Evolutionary conservation across 64 coral and sea anemone genomes (phyloP), one percentile per base, ranked within the genome.

Genomic region (Platygyra sinensis): DNA sequence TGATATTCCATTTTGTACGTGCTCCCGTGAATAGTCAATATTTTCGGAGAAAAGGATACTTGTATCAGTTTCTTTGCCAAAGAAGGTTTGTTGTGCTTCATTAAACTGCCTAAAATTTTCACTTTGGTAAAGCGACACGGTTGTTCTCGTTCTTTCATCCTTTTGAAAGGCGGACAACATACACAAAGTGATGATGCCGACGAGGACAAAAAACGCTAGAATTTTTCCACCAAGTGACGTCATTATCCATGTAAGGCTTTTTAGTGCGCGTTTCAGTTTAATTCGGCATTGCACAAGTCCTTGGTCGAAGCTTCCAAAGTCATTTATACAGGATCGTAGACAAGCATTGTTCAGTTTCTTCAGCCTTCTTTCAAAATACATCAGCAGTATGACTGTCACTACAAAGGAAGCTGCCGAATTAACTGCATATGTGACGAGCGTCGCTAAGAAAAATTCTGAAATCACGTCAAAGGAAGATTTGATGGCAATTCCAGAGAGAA

Each of bases 381-480:
- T 2, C 28, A 61, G 17, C 4, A 80, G 29, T 15, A 24, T 62
- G 10, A 9, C 52, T 3, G 54, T 20, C 33, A 80, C 19, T 14
- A 29, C 17, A 30, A 60, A 80, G 9, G 78, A 80, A 33, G 78
- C 78, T 60, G 28, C 2, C 9, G 29, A 80, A 60, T n/a, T 52
- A 60, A 61, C 0, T 8, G n/a, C 54, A 60, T 57, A 80, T 7
- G 24, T 28, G 2, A 52, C n/a, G 29, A 80, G 25, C 29, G 52
- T 17, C 22, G 22, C 28, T 2, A 80, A 54, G 27, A 60, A 80
- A 13, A 80, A 60, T 5, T 28, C 16, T 30, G 54, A 80, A 29
- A 60, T 80, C 8, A 60, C 54, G 18, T 60, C 13, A 80, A 80
- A 80, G 4, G 78, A 80, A 57, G 78, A 80, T 31, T 60, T 30